Conservation (phyloP, 2,888 invertebrate species). For the Dastarcus helophoroides region DNA sequence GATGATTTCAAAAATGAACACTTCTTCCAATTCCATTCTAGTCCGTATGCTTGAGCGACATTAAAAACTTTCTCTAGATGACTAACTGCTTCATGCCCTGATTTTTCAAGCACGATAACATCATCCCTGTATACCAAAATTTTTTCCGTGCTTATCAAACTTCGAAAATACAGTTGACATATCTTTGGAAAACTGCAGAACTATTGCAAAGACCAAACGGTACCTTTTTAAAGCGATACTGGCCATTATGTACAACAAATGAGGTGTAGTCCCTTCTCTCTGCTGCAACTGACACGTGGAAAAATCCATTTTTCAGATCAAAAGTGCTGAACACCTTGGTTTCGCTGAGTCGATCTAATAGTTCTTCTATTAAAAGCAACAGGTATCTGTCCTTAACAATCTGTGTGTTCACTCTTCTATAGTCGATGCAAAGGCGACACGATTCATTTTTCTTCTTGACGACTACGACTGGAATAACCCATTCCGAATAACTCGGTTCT, state of each 20-base stretch:
- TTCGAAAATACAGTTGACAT: constrained; percentile 21
- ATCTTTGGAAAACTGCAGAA: constrained; percentile 27
- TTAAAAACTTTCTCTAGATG: constrained; percentile 5
- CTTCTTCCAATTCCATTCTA: constrained; percentile 26
- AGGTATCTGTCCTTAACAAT: constrained; percentile 20
- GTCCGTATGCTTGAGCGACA: constrained; percentile 17
- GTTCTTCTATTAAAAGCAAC: constrained; percentile 29
- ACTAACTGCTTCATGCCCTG: constrained; percentile 6
- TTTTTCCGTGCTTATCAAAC: constrained; percentile 15
- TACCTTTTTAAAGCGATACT: constrained; percentile 29
- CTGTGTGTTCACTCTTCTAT: constrained; percentile 13
- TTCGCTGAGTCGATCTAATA: constrained; percentile 23
- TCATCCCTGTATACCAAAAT: constrained; percentile 21
- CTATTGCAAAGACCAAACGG: constrained; percentile 33
- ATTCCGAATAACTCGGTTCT: constrained; percentile 11
- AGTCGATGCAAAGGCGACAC: constrained; percentile 12
- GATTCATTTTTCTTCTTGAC: constrained; percentile 12
- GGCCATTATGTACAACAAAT: constrained; percentile 30
- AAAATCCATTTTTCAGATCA: constrained; percentile 28
- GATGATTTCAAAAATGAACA: constrained; percentile 26
- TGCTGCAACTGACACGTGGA: constrained; percentile 25
- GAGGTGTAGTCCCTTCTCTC: constrained; percentile 25
- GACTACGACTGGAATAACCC: constrained; percentile 13
- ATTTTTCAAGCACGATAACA: constrained; percentile 15
- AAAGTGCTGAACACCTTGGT: constrained; percentile 21